A percentile compares a stretch with the other conserved stretches of the same genome.
phyloP scores from a whole-genome alignment of 2,113 vertebrate genomes.

The Ctenodactylus gundi region DNA sequence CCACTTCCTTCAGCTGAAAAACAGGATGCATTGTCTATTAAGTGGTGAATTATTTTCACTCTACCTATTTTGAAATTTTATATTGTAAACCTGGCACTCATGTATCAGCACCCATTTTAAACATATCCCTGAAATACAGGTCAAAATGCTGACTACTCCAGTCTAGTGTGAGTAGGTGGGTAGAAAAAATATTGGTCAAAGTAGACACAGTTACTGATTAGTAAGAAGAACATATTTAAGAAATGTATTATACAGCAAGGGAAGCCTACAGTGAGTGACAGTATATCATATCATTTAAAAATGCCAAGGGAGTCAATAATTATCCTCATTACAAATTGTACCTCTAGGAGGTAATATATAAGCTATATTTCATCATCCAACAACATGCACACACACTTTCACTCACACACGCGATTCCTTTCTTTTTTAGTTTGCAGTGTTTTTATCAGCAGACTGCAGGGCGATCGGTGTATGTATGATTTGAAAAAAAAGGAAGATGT shows the following conservation, averaged over 20 bases:
- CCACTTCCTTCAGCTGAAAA: background rate
- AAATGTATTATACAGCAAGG: background rate
- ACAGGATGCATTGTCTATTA: background rate
- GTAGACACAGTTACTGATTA: background rate
- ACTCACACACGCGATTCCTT: too few relatives aligned
- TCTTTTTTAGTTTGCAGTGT: too few relatives aligned
- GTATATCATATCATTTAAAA: background rate
- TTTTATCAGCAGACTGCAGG: too few relatives aligned
- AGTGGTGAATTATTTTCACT: background rate
- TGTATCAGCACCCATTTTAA: conserved; percentile 7
- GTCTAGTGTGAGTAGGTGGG: rapidly evolving
- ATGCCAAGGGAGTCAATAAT: background rate
- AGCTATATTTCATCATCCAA: background rate
- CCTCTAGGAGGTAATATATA: background rate
- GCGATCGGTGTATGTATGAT: too few relatives aligned
- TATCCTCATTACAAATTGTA: background rate
- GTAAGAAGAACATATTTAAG: background rate
- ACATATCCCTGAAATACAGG: background rate
- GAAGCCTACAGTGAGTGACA: background rate
- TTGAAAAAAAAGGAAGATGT: too few relatives aligned
- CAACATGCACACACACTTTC: too few relatives aligned
- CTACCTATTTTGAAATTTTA: background rate
- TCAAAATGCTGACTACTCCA: background rate
- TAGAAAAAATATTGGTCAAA: background rate
- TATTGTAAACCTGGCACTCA: background rate